Conservation (phyloP, 2,888 invertebrate species). For the Drymonia ruficornis region DNA sequence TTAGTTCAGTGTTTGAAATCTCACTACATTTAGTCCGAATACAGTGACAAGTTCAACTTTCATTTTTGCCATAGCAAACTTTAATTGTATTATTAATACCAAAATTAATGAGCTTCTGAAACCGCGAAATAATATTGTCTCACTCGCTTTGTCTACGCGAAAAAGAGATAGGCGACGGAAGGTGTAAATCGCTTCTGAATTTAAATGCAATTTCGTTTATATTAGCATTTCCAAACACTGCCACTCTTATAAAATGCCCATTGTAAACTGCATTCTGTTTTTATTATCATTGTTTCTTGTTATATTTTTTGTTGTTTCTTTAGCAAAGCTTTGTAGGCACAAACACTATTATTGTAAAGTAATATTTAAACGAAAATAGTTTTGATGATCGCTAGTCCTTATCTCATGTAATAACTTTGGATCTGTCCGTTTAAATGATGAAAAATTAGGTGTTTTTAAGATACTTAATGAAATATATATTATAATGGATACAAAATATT, state of each 20-base stretch:
- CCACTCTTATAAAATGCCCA: constrained; percentile 50
- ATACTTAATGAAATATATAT: constrained; percentile 59
- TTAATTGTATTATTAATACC: constrained; percentile 29
- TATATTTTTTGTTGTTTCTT: constrained; percentile 66
- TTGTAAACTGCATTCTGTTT: constrained; percentile 57
- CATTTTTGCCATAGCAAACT: constrained; percentile 38
- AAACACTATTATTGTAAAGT: constrained; percentile 54
- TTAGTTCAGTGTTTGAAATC: constrained; percentile 45
- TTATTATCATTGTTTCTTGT: constrained; percentile 72
- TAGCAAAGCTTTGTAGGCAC: constrained; percentile 70
- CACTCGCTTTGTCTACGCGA: constrained; percentile 6
- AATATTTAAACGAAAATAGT: constrained; percentile 46
- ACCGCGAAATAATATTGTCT: constrained; percentile 5
- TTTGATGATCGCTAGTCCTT: constrained; percentile 73
- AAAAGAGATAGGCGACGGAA: constrained; percentile 5
- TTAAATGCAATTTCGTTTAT: constrained; percentile 27
- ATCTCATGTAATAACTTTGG: constrained; percentile 71
- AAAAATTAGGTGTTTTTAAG: constrained; percentile 67
- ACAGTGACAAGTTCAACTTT: constrained; percentile 23
- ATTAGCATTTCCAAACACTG: constrained; percentile 59
- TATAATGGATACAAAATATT: constrained; percentile 64
- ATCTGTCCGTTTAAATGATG: constrained; percentile 71
- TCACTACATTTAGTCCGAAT: constrained; percentile 42
- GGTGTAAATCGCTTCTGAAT: constrained; percentile 13
- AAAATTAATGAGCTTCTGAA: constrained; percentile 31